Conservation (phyloP, 2,797 vertebrate genomes). For the Phoxinus dragarum region DNA sequence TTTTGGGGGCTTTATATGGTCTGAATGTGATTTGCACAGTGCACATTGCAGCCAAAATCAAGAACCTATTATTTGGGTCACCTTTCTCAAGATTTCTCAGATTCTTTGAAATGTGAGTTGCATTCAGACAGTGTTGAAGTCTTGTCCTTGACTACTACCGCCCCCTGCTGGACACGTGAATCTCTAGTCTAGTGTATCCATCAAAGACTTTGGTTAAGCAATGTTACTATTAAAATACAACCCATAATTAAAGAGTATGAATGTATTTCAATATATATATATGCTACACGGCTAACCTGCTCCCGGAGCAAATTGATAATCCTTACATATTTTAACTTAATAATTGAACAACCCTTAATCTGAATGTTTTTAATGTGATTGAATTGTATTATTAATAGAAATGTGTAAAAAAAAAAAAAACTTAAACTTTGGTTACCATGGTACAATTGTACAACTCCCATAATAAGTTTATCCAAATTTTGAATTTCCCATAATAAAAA, state of each 20-base stretch:
- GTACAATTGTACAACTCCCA: too few species aligned
- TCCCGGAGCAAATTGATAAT: too few species aligned
- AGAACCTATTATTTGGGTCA: not conserved
- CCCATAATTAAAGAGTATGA: not conserved
- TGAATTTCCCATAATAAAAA: not conserved
- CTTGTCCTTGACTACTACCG: not conserved
- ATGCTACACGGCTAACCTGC: too few species aligned
- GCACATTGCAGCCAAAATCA: not conserved
- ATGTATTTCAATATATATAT: too few species aligned
- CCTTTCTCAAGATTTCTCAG: not conserved
- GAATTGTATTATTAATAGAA: too few species aligned
- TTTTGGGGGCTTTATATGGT: not conserved
- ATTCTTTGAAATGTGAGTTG: not conserved
- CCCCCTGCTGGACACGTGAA: slow-evolving; percentile 34
- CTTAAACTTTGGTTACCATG: too few species aligned
- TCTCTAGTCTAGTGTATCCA: not conserved
- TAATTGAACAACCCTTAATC: too few species aligned
- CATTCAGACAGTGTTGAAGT: not conserved
- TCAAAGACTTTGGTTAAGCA: not conserved
- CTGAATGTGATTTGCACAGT: not conserved
- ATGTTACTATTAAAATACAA: not conserved
- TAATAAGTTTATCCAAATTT: too few species aligned
- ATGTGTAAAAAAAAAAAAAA: too few species aligned
- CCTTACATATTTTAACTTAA: too few species aligned
- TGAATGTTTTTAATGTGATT: too few species aligned